Base-by-base conservation (phyloP, 2,888 invertebrate genomes). In the Hyles lineata region DNA sequence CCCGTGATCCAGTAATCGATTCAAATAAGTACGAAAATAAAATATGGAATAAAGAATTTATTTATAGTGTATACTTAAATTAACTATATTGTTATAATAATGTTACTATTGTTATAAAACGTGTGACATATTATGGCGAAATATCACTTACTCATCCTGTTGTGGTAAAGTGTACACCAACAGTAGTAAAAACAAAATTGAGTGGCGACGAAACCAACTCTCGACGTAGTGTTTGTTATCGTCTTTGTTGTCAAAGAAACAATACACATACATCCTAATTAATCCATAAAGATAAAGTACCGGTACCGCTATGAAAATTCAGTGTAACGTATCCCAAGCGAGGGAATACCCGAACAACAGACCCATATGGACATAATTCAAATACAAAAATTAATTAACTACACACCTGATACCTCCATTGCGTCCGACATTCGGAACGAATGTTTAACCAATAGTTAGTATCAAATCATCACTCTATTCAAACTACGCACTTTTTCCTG, bases 201-300 rank as follows among this genome's bases (percentile, higher is more conserved):
- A 67, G 21, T 25, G 25, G 25, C 17, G 25, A 25, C 60, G 60
- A 60, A 15, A 60, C 43, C 21, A 25, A 32, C 60, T 23, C 52
- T 55, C 63, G n/a, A 67, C 8, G 29, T 32, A 74, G 67, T 71
- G 78, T 79, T 80, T 84, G 80, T 87, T 89, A 85, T 86, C 82
- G 84, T 82, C 85, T 88, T 88, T 88, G 90, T 91, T 89, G 88
- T 87, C 85, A 88, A 85, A 88, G 86, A 83, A 87, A 87, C 85
- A 82, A 80, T 76, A 74, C 67, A 25, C 59, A 32, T 58, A 35
- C 55, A 17, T 71, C 55, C 52, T 50, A 43, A 69, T 63, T 55
- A 32, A 70, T 58, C 52, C 43, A 23, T 63, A 58, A 23, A 67
- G 67, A 58, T 62, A 43, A 72, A 58, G 59, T 35, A 29, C 35